Percentiles rank a stretch among this genome's conserved stretches.
Conservation (phyloP, 2,113 vertebrate genomes). For the Corythornis madagascariensis region DNA sequence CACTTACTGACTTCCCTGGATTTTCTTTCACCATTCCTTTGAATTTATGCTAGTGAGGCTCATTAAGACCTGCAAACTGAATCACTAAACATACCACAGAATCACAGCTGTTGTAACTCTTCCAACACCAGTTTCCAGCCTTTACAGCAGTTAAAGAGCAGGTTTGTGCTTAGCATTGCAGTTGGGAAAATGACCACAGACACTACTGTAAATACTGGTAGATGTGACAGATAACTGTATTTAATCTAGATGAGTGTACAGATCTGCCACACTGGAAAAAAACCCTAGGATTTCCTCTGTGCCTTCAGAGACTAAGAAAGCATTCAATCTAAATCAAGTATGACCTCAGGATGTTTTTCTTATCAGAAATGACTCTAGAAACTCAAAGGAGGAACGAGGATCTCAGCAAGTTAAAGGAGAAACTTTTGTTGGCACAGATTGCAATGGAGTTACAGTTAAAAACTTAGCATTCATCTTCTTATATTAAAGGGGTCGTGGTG, state of each 20-base stretch:
- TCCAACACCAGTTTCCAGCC: not conserved
- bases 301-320: not conserved
- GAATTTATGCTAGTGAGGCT: not conserved
- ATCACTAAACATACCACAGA: not conserved
- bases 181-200: not conserved
- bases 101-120: not conserved
- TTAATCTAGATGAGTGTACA: not conserved
- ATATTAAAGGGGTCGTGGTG: not conserved
- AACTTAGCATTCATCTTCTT: fast-evolving
- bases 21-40: not conserved
- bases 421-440: not conserved
- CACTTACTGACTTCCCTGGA: not conserved
- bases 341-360: not conserved
- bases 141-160: not conserved
- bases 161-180: not conserved
- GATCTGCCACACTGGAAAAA: not conserved
- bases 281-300: not conserved
- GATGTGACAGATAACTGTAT: not conserved
- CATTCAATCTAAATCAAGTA: not conserved
- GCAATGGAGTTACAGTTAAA: not conserved
- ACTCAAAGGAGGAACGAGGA: not conserved
- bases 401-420: not conserved
- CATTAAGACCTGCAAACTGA: fast-evolving
- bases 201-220: not conserved
- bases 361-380: not conserved